Conservation (phyloP, 2,113 vertebrate species). For the Sciurus niger region DNA sequence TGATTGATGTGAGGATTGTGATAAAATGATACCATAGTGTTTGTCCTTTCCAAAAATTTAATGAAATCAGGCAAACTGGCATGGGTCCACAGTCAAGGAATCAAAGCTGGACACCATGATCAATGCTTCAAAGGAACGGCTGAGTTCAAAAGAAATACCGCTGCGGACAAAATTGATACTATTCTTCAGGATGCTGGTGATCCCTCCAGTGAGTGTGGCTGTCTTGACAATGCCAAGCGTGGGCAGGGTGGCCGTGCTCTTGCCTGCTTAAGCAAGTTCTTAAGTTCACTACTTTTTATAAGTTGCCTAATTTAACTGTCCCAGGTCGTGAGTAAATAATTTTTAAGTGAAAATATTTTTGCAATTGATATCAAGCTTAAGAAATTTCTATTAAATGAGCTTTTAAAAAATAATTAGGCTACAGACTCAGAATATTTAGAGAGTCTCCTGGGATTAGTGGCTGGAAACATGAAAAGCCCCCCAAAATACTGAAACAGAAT, state of each 20-base stretch:
- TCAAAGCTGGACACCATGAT: slow-evolving; percentile 58
- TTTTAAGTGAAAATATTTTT: slow-evolving; percentile 60
- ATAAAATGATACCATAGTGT: slow-evolving; percentile 72
- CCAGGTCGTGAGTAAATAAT: neutral
- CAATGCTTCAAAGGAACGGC: slow-evolving; percentile 71
- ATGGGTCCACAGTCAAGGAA: slow-evolving; percentile 63
- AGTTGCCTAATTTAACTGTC: neutral
- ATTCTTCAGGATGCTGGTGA: neutral
- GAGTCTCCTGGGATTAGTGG: slow-evolving; percentile 66
- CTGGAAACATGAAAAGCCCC: slow-evolving; percentile 55
- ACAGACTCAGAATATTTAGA: slow-evolving; percentile 12
- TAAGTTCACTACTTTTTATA: neutral
- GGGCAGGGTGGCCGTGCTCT: neutral
- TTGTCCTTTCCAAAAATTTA: slow-evolving; percentile 76
- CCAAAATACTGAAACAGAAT: slow-evolving; percentile 64
- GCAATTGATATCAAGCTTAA: slow-evolving; percentile 24
- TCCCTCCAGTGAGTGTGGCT: neutral
- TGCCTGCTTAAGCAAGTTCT: neutral
- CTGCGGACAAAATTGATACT: neutral
- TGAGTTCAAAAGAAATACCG: slow-evolving; percentile 69
- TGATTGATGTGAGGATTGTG: slow-evolving; percentile 75
- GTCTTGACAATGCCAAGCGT: neutral
- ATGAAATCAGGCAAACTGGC: slow-evolving; percentile 80
- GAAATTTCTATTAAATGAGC: slow-evolving; percentile 49
- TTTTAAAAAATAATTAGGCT: slow-evolving; percentile 21